phyloP scores from a whole-genome alignment of 2,888 invertebrate genomes.

The Acronicta psi region DNA sequence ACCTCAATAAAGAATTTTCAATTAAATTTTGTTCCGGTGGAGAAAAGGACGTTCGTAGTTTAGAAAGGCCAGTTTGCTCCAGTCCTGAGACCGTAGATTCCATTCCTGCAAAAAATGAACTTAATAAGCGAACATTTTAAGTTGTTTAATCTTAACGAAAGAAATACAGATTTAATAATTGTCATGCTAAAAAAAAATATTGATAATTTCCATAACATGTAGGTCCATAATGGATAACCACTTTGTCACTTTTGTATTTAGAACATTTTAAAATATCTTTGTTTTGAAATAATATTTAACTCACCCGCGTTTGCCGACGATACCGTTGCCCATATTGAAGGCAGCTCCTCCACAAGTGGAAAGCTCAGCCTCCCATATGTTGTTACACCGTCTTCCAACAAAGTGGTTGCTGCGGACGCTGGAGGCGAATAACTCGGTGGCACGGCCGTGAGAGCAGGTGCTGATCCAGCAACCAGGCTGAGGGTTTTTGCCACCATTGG shows the following conservation, averaged over 20 bases:
- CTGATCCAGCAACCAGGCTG: conserved; percentile 74
- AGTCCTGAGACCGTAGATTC: conserved; percentile 59
- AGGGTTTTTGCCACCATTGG: conserved; percentile 71
- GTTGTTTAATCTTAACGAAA: too few relatives aligned
- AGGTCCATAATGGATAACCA: too few relatives aligned
- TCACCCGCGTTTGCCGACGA: conserved; percentile 66
- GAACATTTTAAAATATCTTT: too few relatives aligned
- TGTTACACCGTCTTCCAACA: conserved; percentile 62
- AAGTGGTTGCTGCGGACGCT: conserved; percentile 69
- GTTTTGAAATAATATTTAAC: conserved; percentile 6
- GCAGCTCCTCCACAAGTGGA: conserved; percentile 59
- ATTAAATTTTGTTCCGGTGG: background rate
- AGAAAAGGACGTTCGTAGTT: background rate
- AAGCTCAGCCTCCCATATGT: conserved; percentile 60
- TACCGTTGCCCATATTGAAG: conserved; percentile 69
- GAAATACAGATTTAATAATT: too few relatives aligned
- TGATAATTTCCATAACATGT: too few relatives aligned
- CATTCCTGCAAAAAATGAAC: conserved; percentile 55
- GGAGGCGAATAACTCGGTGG: conserved; percentile 68
- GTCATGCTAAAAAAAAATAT: too few relatives aligned
- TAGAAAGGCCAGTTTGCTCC: conserved; percentile 24
- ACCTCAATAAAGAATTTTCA: background rate
- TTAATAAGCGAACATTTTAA: background rate
- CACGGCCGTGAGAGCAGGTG: conserved; percentile 73
- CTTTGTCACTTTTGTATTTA: too few relatives aligned